Evolutionary conservation across 2,113 vertebrate genomes (phyloP).

Genomic region (Gavialis gangeticus): DNA sequence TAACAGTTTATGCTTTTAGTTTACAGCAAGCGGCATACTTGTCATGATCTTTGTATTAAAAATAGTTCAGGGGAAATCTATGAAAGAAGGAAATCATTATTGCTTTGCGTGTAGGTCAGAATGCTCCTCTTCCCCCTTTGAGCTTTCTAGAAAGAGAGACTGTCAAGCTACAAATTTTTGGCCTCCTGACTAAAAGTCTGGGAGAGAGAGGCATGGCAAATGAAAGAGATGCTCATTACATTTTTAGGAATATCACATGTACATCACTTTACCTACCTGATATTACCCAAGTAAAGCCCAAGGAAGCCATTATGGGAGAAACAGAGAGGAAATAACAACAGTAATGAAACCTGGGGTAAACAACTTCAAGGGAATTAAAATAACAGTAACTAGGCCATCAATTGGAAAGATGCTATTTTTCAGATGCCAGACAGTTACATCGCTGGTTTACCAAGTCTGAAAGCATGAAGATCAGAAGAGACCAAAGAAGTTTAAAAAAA

Average conservation of each 20-base stretch:
- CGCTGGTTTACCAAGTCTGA: neutral
- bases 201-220: neutral
- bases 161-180: neutral
- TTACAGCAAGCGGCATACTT: neutral
- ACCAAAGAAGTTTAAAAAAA: neutral
- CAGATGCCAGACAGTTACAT: neutral
- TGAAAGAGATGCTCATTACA: rapidly evolving
- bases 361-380: neutral
- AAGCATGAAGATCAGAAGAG: neutral
- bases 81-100: neutral
- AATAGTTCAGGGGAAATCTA: neutral
- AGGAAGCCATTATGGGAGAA: neutral
- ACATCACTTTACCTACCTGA: neutral
- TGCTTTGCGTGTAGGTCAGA: neutral
- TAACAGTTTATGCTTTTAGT: neutral
- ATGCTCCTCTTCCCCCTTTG: neutral
- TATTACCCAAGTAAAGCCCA: neutral
- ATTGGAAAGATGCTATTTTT: neutral
- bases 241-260: neutral
- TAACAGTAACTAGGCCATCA: neutral
- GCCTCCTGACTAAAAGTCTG: neutral
- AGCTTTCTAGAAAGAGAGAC: neutral
- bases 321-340: neutral
- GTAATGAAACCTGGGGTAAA: neutral
- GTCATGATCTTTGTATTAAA: neutral